Evolutionary conservation across 2,797 vertebrate genomes (phyloP).

Genomic region (Poecilia gillii): DNA sequence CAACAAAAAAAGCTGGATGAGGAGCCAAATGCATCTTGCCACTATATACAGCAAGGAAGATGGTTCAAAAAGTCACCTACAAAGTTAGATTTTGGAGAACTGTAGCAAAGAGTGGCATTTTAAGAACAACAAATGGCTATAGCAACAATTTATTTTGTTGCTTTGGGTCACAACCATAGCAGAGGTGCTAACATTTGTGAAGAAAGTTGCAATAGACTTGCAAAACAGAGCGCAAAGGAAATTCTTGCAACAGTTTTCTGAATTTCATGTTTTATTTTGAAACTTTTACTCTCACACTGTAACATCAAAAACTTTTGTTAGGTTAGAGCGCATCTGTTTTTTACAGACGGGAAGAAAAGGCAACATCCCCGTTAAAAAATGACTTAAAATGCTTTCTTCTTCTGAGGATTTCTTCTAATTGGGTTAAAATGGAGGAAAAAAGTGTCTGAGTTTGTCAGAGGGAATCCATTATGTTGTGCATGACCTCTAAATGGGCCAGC

Average conservation of each 20-base stretch:
- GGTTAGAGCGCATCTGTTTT: not conserved
- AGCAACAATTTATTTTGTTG: not conserved
- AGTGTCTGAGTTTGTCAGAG: slow-evolving; percentile 33
- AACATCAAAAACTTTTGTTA: not conserved
- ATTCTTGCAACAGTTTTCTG: not conserved
- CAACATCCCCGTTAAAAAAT: not conserved
- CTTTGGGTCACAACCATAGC: not conserved
- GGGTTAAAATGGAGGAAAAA: slow-evolving; percentile 30
- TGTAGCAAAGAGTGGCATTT: not conserved
- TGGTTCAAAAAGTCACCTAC: not conserved
- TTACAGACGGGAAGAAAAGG: slow-evolving; percentile 6
- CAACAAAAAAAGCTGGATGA: not conserved
- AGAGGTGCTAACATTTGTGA: not conserved
- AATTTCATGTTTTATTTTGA: not conserved
- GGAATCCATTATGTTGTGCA: slow-evolving; percentile 61
- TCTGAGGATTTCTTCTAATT: slow-evolving; percentile 27
- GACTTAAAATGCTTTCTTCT: slow-evolving; percentile 6
- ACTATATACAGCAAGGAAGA: not conserved
- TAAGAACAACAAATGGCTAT: not conserved
- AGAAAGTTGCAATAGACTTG: not conserved
- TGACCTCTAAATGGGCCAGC: slow-evolving; percentile 75
- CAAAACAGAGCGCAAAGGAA: not conserved
- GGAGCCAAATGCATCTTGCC: not conserved
- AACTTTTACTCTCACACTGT: not conserved
- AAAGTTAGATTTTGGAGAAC: not conserved